A percentile compares a stretch with the other conserved stretches of the same genome.
Evolutionary conservation across 2,113 vertebrate species (phyloP).

Genomic region (Leucosticte australis): DNA sequence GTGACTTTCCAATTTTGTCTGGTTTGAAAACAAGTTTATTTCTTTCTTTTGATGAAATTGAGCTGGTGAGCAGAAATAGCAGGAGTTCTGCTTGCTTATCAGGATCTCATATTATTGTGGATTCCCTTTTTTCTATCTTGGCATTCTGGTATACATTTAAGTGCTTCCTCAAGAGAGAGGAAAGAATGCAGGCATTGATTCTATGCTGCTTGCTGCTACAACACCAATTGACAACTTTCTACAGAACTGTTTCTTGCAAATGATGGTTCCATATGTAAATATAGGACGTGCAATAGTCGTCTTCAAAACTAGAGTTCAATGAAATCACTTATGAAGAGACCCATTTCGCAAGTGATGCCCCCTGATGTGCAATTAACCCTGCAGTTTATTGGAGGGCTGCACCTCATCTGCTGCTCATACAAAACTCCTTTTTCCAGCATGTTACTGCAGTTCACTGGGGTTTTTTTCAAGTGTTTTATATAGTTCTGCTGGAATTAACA

Average conservation of each 20-base stretch:
- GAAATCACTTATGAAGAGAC: neutral
- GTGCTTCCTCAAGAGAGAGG: neutral
- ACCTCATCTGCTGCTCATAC: neutral
- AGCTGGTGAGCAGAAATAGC: neutral
- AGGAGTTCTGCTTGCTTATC: neutral
- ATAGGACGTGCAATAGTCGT: neutral
- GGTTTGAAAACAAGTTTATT: neutral
- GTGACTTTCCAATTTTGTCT: neutral
- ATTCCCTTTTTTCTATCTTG: neutral
- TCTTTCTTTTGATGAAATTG: neutral
- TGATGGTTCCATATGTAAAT: neutral
- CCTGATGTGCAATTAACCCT: neutral
- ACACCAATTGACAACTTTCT: neutral
- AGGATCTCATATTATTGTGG: neutral
- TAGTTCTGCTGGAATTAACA: slow-evolving; percentile 6
- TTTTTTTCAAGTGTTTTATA: neutral
- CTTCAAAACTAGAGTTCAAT: neutral
- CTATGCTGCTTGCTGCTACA: neutral
- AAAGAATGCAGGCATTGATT: neutral
- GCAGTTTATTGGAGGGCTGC: neutral
- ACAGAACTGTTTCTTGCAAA: neutral
- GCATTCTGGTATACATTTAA: neutral
- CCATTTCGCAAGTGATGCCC: neutral
- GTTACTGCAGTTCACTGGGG: neutral
- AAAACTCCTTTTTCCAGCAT: neutral